Evolutionary conservation across 1,140 invertebrate species (phyloP), one percentile per base, ranked within the genome.

Genomic region (Dinoponera quadriceps): DNA sequence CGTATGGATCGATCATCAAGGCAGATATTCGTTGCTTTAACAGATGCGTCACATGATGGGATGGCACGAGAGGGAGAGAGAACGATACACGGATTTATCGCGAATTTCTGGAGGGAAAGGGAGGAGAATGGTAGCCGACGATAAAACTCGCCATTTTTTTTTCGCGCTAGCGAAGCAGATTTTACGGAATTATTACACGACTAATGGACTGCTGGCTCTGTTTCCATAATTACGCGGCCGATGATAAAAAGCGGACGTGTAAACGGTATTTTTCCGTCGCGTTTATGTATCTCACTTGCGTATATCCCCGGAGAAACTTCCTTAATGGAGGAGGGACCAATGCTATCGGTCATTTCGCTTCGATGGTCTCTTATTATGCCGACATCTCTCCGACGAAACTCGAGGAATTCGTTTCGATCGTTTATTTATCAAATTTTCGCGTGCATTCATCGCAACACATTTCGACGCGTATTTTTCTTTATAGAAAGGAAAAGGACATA

Each of bases 161-260:
- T 44, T 62, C 22, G 18, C 57, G 57, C 73, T 63, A 82, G 49
- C 66, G 68, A 51, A 57, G 44, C 81, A 82, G 85, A 87, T 87
- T 87, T 87, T 87, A 87, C 87, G 85, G 86, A 87, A 87, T 87
- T 87, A 87, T 87, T 87, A 87, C n/a, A n/a, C 85, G 85, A 82
- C 82, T 87, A 87, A 87, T 87, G 86, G 86, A 87, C 81, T 84
- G 63, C 73, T 84, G 69, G 74, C 54, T 84, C 85, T 80, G 86
- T 87, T 87, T 84, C 86, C 65, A 57, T 80, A 87, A 87, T 87
- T 84, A 87, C 74, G 25, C 13, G 63, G 38, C 51, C 55, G 85
- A 87, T 87, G 81, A 87, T 66, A 87, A 80, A 89, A 78, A 88
- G 62, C 16, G 80, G 48, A 68, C 65, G 48, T 72, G 80, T 73